A percentile compares a stretch with the other conserved stretches of the same genome.
phyloP scores from a whole-genome alignment of 23 tunicate species.

The Ciona savignyi region DNA sequence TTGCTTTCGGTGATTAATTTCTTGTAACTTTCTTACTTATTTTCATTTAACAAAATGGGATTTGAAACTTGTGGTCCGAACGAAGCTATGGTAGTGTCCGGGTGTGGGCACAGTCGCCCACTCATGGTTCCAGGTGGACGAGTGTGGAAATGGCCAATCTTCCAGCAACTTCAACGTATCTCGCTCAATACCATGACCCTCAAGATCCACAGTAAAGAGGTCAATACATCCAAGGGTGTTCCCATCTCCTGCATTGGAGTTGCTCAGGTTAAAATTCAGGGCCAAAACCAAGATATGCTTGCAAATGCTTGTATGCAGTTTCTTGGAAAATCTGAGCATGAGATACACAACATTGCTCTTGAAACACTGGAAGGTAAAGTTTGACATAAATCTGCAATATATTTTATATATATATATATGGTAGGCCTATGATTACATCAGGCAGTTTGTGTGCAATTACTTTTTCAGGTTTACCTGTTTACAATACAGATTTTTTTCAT shows the following conservation, averaged over 20 bases:
- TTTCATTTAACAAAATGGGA: conserved; percentile 87
- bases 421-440: background rate
- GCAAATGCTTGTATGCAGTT: conserved; percentile 97
- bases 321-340: conserved; percentile 70
- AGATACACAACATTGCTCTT: conserved; percentile 75
- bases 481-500: background rate
- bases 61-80: conserved; percentile 98
- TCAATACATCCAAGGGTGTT: conserved; percentile 72
- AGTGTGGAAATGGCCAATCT: conserved; percentile 87
- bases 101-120: conserved; percentile 70
- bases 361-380: conserved; percentile 87
- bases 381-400: background rate
- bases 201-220: conserved; percentile 62
- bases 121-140: conserved; percentile 88
- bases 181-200: conserved; percentile 92
- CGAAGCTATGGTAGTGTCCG: conserved; percentile 97
- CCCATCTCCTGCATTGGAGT: conserved; percentile 96
- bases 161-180: conserved; percentile 79
- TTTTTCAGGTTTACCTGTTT: background rate
- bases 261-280: conserved; percentile 93
- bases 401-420: background rate
- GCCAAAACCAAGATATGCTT: conserved; percentile 77
- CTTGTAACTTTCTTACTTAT: no score
- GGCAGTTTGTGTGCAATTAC: background rate
- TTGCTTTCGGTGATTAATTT: no score